These are phyloP conservation scores for Xiphophorus maculatus DNA, from an alignment of 2,113 vertebrate genomes.

Conservation along the genomic window DNA sequence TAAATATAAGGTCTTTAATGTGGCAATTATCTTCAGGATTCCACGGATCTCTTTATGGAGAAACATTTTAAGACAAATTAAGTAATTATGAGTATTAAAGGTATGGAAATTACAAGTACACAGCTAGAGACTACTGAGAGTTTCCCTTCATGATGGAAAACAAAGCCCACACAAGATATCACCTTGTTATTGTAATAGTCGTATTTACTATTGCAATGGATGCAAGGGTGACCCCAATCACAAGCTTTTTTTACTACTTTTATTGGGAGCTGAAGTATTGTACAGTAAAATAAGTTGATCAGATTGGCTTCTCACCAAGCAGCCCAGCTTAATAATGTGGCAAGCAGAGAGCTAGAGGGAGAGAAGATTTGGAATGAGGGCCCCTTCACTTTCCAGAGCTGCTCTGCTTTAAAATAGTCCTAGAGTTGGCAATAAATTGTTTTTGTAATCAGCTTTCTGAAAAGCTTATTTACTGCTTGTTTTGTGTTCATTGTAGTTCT, in stretches of 20 bases:
- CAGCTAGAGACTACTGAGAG: conserved; percentile 75
- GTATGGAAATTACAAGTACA: conserved; percentile 65
- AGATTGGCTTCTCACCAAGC: conserved; percentile 82
- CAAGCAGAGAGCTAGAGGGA: conserved; percentile 82
- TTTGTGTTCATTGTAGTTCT: conserved; percentile 84
- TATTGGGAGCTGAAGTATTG: conserved; percentile 71
- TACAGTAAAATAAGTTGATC: conserved; percentile 83
- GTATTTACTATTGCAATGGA: conserved; percentile 85
- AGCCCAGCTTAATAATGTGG: conserved; percentile 84
- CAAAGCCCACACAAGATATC: conserved; percentile 73
- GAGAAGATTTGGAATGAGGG: conserved; percentile 76
- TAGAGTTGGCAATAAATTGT: conserved; percentile 84
- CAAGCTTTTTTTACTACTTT: conserved; percentile 81
- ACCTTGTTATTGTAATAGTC: conserved; percentile 78
- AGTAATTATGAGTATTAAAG: conserved; percentile 77
- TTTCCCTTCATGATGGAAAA: conserved; percentile 63
- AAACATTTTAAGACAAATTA: conserved; percentile 73
- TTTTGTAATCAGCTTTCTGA: conserved; percentile 86
- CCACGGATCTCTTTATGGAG: conserved; percentile 52
- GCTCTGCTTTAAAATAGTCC: conserved; percentile 77
- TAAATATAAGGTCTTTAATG: neutral
- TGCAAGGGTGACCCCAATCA: conserved; percentile 90
- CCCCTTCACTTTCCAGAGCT: conserved; percentile 52
- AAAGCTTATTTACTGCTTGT: conserved; percentile 86
- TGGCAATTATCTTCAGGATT: conserved; percentile 8